phyloP scores from a whole-genome alignment of 2,113 vertebrate genomes.

The Seriola dumerili region DNA sequence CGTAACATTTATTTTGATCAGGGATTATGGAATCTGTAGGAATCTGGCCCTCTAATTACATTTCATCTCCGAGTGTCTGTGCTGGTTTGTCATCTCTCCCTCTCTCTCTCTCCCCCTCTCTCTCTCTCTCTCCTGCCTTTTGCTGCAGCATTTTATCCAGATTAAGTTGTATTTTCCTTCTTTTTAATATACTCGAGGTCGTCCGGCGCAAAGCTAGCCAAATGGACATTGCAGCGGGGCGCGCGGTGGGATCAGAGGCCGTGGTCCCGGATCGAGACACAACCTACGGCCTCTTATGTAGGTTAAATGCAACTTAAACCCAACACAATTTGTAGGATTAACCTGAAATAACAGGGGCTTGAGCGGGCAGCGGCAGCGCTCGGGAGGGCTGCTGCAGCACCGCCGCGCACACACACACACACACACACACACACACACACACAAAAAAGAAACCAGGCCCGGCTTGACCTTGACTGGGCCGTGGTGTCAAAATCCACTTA shows the following conservation, averaged over 20 bases:
- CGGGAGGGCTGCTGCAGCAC: conserved; percentile 17
- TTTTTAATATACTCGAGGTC: conserved; percentile 49
- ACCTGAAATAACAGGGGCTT: conserved; percentile 57
- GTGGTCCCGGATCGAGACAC: conserved; percentile 32
- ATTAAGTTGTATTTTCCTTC: conserved; percentile 63
- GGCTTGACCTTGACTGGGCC: conserved; percentile 69
- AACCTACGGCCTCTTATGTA: conserved; percentile 41
- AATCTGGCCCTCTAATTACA: conserved; percentile 48
- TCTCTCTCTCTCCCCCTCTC: conserved; percentile 3
- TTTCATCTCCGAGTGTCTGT: conserved; percentile 37
- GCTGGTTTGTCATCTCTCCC: conserved; percentile 24
- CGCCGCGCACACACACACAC: not conserved
- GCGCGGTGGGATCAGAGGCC: conserved; percentile 47
- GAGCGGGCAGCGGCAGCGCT: not conserved
- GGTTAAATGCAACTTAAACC: conserved; percentile 70
- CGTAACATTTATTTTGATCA: conserved; percentile 64
- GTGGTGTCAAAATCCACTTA: conserved; percentile 74
- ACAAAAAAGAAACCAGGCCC: conserved; percentile 4
- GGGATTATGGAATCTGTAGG: conserved; percentile 67
- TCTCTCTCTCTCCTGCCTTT: not conserved
- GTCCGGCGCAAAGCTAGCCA: conserved; percentile 33
- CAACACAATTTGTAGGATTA: conserved; percentile 73
- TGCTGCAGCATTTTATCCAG: conserved; percentile 64
- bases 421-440: no score
- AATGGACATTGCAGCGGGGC: conserved; percentile 31